Conservation (phyloP, 1,140 invertebrate species). For the Nebria ingens region DNA sequence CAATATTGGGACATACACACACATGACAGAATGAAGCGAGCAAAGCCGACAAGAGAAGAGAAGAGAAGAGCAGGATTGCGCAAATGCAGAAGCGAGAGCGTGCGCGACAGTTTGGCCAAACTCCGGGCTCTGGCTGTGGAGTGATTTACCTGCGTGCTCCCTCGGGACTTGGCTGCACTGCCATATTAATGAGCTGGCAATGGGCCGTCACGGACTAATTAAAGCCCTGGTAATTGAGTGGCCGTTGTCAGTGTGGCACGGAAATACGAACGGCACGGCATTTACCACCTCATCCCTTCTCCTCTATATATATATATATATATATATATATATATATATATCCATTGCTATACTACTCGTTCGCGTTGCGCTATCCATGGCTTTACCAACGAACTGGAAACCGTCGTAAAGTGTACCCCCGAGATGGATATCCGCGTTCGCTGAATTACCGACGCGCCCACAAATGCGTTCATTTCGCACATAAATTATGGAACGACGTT, state of each 20-base stretch:
- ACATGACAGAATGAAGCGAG: background rate
- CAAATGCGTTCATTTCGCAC: background rate
- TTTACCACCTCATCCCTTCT: background rate
- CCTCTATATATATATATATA: no score
- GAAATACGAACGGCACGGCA: background rate
- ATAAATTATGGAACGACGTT: background rate
- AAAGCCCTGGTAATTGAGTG: slow-evolving; percentile 32
- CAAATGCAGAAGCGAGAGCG: background rate
- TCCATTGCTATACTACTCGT: background rate
- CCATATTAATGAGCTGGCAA: slow-evolving; percentile 32
- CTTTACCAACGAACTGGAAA: no score
- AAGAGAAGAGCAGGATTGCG: background rate
- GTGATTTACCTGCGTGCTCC: slow-evolving; percentile 30
- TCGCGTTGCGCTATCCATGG: background rate
- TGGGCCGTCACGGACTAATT: slow-evolving; percentile 33
- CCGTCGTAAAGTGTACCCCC: background rate
- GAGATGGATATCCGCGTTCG: slow-evolving; percentile 2
- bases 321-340: no score
- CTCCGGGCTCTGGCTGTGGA: no score
- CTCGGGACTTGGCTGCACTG: slow-evolving; percentile 20
- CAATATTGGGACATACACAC: background rate
- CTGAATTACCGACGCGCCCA: background rate
- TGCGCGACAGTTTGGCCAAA: no score
- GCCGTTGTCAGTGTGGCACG: slow-evolving; percentile 28
- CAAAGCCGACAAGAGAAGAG: background rate